Evolutionary conservation across 2,888 invertebrate genomes (phyloP).

Genomic region (Thyatira batis): DNA sequence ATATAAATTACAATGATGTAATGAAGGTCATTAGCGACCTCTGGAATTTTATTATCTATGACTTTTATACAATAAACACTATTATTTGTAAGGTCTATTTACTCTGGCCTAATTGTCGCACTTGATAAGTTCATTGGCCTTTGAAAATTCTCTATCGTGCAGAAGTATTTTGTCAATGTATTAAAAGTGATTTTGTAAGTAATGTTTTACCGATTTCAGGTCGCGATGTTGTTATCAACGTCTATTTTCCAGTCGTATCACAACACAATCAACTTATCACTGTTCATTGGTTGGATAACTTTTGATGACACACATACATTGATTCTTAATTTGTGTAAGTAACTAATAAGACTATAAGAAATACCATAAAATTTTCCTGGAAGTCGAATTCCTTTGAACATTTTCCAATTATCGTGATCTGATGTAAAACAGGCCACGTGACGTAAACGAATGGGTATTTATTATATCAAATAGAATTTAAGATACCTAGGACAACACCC

Average conservation of each 20-base stretch:
- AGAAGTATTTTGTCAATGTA: too few species aligned
- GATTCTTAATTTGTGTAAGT: too few species aligned
- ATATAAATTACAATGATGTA: constrained; percentile 1
- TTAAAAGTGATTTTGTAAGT: not conserved
- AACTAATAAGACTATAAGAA: too few species aligned
- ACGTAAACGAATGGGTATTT: too few species aligned
- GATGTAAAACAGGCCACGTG: too few species aligned
- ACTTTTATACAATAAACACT: not conserved
- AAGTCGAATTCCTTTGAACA: not conserved
- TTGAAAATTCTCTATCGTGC: too few species aligned
- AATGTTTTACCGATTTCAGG: not conserved
- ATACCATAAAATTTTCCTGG: not conserved
- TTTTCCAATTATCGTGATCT: too few species aligned
- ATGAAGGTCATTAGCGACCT: constrained; percentile 13
- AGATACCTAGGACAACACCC: too few species aligned
- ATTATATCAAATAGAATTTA: too few species aligned
- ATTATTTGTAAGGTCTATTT: not conserved
- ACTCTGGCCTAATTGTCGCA: too few species aligned
- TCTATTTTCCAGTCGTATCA: constrained; percentile 1
- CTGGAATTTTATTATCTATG: not conserved
- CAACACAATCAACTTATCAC: not conserved
- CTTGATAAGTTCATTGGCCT: too few species aligned
- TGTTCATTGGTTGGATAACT: constrained; percentile 1
- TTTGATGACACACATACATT: not conserved
- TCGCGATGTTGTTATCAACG: not conserved